Base-by-base conservation (phyloP, 2,888 invertebrate species). In the Thera obeliscata region DNA sequence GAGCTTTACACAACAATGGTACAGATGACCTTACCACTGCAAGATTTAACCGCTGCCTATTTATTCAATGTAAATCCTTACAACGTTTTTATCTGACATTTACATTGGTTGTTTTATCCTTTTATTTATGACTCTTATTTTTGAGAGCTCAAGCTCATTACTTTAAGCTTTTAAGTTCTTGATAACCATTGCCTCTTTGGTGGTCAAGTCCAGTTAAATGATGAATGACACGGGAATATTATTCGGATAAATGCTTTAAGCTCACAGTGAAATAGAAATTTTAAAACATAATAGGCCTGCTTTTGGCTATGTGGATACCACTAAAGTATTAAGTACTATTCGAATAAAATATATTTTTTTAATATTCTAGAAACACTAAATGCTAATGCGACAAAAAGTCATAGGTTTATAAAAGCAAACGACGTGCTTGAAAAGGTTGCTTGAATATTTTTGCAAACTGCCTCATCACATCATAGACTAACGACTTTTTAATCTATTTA, bases 1-100 rank as follows among this genome's bases (percentile, higher is more conserved):
- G 86, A 89, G 89, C 85, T 89, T 87, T 87, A 85, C 87, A 87
- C 85, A 87, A 91, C 89, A 91, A 91, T 90, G 87, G 87, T 76
- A 71, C 77, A 85, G 85, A 87, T 88, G 90, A 88, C 91, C 91
- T 91, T 90, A 87, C 76, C 77, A 76, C 81, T 76, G 74, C 69
- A 76, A 84, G 83, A 87, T 86, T 84, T 80, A 82, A 78, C 76
- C 75, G 70, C 77, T 78, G 69, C 81, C 79, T 78, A 78, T 84
- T 80, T 78, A 75, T 80, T 77, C 78, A 79, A 79, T 72, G 67
- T 74, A 74, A 75, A 76, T 76, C 78, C 75, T 75, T 66, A 66
- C 63, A 71, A 75, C 70, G 71, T 71, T 71, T 78, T 70, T 69
- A 71, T 71, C 65, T 76, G 72, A 61, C 70, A 76, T 76, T 75